These are phyloP conservation scores for Parotia lawesii DNA, from an alignment of 2,113 vertebrate species.

Conservation along the genomic window DNA sequence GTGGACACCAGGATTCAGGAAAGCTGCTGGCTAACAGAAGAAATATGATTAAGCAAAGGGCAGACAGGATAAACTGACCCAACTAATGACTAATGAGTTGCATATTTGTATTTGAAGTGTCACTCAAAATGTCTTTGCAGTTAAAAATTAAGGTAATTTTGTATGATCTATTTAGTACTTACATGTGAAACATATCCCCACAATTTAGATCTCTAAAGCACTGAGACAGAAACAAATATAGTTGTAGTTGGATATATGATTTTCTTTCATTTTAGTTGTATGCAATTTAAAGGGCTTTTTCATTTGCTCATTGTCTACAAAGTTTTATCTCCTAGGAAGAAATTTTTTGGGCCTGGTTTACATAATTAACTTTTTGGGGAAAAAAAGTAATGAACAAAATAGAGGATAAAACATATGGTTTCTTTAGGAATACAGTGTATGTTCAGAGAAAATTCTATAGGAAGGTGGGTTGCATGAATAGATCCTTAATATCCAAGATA, in stretches of 20 bases:
- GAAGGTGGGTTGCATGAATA: neutral
- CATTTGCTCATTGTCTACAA: neutral
- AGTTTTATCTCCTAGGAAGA: neutral
- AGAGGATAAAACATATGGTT: neutral
- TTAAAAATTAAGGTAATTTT: neutral
- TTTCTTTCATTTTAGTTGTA: neutral
- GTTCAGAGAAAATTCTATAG: neutral
- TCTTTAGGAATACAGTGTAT: neutral
- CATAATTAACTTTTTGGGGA: neutral
- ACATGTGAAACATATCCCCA: neutral
- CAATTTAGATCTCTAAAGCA: neutral
- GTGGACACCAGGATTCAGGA: neutral
- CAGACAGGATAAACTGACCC: neutral
- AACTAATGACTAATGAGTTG: neutral
- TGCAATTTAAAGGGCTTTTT: neutral
- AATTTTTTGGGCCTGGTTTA: neutral
- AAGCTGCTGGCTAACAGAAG: neutral
- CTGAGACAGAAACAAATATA: neutral
- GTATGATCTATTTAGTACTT: neutral
- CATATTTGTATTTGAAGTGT: neutral
- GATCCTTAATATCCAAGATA: neutral
- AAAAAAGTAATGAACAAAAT: neutral
- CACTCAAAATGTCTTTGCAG: neutral
- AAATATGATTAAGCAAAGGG: neutral
- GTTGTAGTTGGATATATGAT: neutral